Evolutionary conservation across 2,797 vertebrate species (phyloP).

Genomic region (Platyrinchus mystaceus): DNA sequence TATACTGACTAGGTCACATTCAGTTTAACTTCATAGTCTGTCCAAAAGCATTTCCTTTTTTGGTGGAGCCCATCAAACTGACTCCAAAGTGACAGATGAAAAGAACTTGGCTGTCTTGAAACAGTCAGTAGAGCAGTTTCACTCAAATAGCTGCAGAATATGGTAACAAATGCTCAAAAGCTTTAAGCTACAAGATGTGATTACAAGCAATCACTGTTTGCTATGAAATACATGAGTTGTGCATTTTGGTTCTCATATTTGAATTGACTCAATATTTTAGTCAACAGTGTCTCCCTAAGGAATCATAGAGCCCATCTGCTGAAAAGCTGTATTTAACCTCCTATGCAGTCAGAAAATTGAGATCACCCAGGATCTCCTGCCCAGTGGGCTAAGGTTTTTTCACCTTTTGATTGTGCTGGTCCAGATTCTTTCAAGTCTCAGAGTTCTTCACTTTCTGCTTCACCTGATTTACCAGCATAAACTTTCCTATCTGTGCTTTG

Average conservation of each 20-base stretch:
- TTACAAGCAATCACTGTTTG: background rate
- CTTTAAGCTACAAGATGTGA: background rate
- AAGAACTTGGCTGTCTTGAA: background rate
- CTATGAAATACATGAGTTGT: background rate
- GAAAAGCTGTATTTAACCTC: slow-evolving; percentile 1
- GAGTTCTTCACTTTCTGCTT: slow-evolving; percentile 14
- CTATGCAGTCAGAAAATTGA: background rate
- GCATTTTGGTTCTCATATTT: background rate
- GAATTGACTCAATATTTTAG: background rate
- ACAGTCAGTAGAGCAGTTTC: background rate
- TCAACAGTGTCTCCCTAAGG: background rate
- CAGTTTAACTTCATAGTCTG: background rate
- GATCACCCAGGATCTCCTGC: background rate
- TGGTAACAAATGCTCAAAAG: background rate
- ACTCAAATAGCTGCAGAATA: background rate
- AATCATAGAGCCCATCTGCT: background rate
- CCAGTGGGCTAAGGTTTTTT: background rate
- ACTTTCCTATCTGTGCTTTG: slow-evolving; percentile 1
- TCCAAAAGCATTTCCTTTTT: background rate
- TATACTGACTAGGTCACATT: background rate
- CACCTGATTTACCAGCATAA: slow-evolving; percentile 21
- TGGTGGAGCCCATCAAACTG: background rate
- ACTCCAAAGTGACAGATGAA: background rate
- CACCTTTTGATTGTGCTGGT: background rate
- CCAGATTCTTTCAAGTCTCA: slow-evolving; percentile 4